Evolutionary conservation across 1,140 invertebrate species (phyloP), one percentile per base, ranked within the genome.

Genomic region (Eufriesea mexicana): DNA sequence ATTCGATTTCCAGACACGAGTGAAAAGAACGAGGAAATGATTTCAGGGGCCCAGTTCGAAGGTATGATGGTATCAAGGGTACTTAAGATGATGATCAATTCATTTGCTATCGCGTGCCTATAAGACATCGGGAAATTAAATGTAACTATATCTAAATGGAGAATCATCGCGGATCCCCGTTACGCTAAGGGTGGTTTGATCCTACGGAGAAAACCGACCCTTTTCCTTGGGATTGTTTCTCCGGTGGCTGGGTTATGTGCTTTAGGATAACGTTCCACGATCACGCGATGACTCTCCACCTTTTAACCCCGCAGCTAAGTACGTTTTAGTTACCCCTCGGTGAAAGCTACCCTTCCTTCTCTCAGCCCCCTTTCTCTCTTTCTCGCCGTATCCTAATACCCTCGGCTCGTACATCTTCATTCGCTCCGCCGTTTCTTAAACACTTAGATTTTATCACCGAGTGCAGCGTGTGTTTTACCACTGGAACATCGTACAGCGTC

Each of bases 231-330:
- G 82, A 91, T 88, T 90, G 87, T 90, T 91, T 89, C 88, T 88
- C 86, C 71, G 81, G 86, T 84, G 66, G 82, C 72, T 83, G 73
- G 84, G 55, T 88, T 89, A 86, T 83, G 86, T 89, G 83, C 81
- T 86, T 79, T 85, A 85, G 88, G 88, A 91, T 92, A 92, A 92
- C 90, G 92, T 91, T 92, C 90, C 81, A 92, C 89, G 90, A 91
- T 92, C 92, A 92, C 91, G 92, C 92, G 84, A 92, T 89, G 83
- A 89, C 86, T 92, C 87, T 89, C 85, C 85, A 85, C 88, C 90
- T 92, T 93, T 93, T 93, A 92, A 90, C 88, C 90, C 74, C 62
- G 25, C 75, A 61, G 79, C 87, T 85, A 89, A 90, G 86, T 91
- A 90, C 89, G 84, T 90, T 91, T 91, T 90, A 90, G 86, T 90